phyloP scores from a whole-genome alignment of 2,113 vertebrate genomes.

The Tachycineta bicolor region DNA sequence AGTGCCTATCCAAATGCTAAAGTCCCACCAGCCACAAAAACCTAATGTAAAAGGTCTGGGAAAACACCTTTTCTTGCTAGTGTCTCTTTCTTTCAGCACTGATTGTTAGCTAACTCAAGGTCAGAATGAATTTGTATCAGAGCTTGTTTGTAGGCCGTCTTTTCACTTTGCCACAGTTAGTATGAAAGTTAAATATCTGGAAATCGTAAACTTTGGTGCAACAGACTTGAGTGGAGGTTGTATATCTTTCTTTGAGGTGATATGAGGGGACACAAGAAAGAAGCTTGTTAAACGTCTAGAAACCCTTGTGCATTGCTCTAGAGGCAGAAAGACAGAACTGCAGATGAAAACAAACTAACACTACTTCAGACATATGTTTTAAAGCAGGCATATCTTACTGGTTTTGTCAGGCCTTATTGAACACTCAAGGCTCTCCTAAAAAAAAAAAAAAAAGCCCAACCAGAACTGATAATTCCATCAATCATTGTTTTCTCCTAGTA shows the following conservation, averaged over 20 bases:
- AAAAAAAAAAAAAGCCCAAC: background rate
- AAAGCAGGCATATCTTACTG: background rate
- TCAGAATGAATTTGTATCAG: background rate
- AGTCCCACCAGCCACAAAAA: background rate
- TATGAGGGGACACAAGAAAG: background rate
- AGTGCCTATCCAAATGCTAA: background rate
- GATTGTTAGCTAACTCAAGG: background rate
- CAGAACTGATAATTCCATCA: background rate
- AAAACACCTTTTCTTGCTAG: background rate
- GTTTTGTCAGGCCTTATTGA: background rate
- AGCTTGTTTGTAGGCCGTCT: background rate
- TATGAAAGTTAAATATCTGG: background rate
- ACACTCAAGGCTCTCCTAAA: background rate
- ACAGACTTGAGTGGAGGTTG: background rate
- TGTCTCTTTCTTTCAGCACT: background rate
- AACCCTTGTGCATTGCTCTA: background rate
- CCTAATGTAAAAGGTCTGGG: background rate
- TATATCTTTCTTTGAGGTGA: background rate
- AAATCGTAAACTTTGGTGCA: background rate
- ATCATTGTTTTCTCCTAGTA: background rate
- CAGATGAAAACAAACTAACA: background rate
- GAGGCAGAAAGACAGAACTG: background rate
- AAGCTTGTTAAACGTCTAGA: background rate
- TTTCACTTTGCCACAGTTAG: rapidly evolving
- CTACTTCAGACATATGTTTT: background rate